phyloP scores from a whole-genome alignment of 2,797 vertebrate genomes.

The Paedocypris micromegethes region DNA sequence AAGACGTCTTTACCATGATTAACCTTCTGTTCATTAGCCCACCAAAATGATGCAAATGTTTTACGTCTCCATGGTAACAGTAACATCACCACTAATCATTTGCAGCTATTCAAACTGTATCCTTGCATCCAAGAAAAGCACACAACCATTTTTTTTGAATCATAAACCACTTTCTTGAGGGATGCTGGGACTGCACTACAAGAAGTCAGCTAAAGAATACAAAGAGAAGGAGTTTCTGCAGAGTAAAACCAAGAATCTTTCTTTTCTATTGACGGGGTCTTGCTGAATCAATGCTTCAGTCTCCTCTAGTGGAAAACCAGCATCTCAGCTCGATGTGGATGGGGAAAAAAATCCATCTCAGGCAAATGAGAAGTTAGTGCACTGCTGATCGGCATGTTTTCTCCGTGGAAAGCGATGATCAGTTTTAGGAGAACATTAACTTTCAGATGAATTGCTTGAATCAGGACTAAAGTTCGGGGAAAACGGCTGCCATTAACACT shows the following conservation, averaged over 20 bases:
- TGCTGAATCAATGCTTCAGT: constrained; percentile 6
- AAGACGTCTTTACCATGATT: too few relatives aligned
- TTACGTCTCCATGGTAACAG: too few relatives aligned
- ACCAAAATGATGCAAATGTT: too few relatives aligned
- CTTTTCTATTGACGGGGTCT: neutral
- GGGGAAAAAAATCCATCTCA: too few relatives aligned
- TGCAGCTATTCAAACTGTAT: too few relatives aligned
- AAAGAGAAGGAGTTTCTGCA: too few relatives aligned
- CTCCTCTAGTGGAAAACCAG: constrained; percentile 10
- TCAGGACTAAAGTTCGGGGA: too few relatives aligned
- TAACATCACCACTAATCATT: too few relatives aligned
- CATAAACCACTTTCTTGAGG: neutral
- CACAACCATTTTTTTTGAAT: too few relatives aligned
- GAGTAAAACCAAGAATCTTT: neutral
- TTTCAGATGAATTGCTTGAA: neutral
- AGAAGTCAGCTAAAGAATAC: neutral
- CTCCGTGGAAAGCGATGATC: neutral
- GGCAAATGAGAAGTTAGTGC: neutral
- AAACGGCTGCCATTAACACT: too few relatives aligned
- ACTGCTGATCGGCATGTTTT: neutral
- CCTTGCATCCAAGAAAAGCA: too few relatives aligned
- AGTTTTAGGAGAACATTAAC: neutral
- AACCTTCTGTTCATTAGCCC: too few relatives aligned
- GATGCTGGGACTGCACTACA: constrained; percentile 20
- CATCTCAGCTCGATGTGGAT: constrained; percentile 3